Evolutionary conservation across 2,797 vertebrate species (phyloP).

Genomic region (Natrix natrix): DNA sequence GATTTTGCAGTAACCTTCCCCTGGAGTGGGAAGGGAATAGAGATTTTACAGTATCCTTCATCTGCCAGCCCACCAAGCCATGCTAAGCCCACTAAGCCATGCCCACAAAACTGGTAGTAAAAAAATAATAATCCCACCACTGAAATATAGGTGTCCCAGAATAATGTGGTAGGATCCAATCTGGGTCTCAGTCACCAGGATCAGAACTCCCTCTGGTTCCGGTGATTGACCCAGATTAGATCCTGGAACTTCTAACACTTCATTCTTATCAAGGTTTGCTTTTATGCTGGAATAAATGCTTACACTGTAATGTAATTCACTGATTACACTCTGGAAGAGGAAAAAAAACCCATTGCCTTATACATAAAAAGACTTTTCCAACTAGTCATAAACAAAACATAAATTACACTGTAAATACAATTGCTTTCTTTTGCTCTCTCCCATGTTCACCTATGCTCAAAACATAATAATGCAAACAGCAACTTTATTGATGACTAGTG

Average conservation of each 20-base stretch:
- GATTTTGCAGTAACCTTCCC: too few species aligned
- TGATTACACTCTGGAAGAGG: slow-evolving; percentile 40
- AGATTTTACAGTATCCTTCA: too few species aligned
- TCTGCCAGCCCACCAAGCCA: too few species aligned
- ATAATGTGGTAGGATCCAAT: not conserved
- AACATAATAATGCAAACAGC: not conserved
- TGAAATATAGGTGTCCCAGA: too few species aligned
- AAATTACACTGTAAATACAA: not conserved
- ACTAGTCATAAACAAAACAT: slow-evolving; percentile 35
- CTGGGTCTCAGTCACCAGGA: not conserved
- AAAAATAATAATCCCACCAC: too few species aligned
- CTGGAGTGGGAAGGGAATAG: too few species aligned
- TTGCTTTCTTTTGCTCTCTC: slow-evolving; percentile 33
- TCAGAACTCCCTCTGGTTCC: not conserved
- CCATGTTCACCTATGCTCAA: slow-evolving; percentile 12
- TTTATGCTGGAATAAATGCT: slow-evolving; percentile 42
- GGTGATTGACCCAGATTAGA: not conserved
- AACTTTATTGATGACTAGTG: not conserved
- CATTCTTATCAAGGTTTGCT: not conserved
- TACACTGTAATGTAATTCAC: slow-evolving; percentile 24
- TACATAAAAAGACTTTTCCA: not conserved
- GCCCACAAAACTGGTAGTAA: too few species aligned
- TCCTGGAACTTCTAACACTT: not conserved
- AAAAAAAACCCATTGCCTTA: not conserved
- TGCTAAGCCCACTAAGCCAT: too few species aligned